These are phyloP conservation scores for Meloidogyne exigua DNA, from an alignment of 1,140 invertebrate species.

Conservation along the genomic window DNA sequence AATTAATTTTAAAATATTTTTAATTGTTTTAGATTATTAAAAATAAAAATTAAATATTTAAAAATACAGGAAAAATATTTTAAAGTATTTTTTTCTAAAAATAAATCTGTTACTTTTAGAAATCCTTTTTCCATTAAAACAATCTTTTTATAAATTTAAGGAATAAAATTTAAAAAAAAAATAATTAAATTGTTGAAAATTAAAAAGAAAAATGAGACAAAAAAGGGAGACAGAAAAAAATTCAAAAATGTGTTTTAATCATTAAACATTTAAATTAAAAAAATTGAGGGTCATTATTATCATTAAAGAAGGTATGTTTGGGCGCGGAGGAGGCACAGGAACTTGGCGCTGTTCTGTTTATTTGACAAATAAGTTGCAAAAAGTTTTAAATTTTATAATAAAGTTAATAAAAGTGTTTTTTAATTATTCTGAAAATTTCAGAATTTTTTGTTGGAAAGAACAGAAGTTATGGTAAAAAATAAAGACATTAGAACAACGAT, in stretches of 20 bases:
- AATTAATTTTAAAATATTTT: too few relatives aligned
- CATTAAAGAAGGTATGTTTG: not conserved
- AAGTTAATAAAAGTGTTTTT: not conserved
- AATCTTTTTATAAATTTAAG: not conserved
- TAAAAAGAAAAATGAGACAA: not conserved
- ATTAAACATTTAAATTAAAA: not conserved
- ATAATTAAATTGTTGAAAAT: not conserved
- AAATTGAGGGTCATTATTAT: not conserved
- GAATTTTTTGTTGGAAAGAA: not conserved
- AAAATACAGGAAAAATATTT: too few relatives aligned
- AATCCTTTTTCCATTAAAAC: too few relatives aligned
- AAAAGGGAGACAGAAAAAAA: not conserved
- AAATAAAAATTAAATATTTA: too few relatives aligned
- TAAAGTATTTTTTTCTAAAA: too few relatives aligned
- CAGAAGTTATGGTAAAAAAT: not conserved
- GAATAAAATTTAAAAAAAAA: not conserved
- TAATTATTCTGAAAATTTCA: not conserved
- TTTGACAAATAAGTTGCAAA: too few relatives aligned
- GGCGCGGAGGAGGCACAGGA: not conserved
- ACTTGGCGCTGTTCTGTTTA: too few relatives aligned
- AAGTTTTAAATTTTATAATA: too few relatives aligned
- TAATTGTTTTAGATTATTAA: too few relatives aligned
- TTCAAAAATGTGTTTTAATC: slow-evolving; percentile 5
- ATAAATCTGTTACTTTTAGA: too few relatives aligned
- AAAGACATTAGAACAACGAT: not conserved